Evolutionary conservation across 2,888 invertebrate species (phyloP).

Genomic region (Cosmorhoe ocellata): DNA sequence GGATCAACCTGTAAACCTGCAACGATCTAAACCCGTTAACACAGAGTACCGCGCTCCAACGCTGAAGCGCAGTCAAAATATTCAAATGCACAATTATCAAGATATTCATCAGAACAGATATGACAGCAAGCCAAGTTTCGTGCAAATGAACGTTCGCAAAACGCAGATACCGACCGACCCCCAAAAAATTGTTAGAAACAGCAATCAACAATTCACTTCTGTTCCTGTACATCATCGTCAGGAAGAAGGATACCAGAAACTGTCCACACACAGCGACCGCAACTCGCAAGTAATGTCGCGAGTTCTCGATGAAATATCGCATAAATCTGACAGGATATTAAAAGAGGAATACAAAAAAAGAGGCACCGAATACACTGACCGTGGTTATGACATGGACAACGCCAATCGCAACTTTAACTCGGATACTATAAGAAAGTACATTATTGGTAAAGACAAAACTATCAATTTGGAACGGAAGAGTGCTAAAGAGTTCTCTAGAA

Average conservation of each 20-base stretch:
- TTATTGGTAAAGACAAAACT: constrained; percentile 42
- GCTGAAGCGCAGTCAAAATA: constrained; percentile 1
- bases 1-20: constrained; percentile 1
- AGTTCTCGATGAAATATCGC: constrained; percentile 41
- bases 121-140: constrained; percentile 34
- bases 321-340: constrained; percentile 36
- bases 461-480: constrained; percentile 28
- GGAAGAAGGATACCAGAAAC: constrained; percentile 36
- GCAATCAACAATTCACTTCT: constrained; percentile 35
- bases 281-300: constrained; percentile 37
- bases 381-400: constrained; percentile 27
- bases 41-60: constrained; percentile 5
- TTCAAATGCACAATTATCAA: constrained; percentile 4
- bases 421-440: constrained; percentile 46
- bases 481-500: constrained; percentile 32
- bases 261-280: constrained; percentile 26
- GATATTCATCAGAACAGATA: constrained; percentile 4
- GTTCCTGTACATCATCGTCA: constrained; percentile 20
- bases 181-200: constrained; percentile 42
- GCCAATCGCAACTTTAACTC: constrained; percentile 38
- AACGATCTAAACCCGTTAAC: neutral
- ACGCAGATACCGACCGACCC: constrained; percentile 39
- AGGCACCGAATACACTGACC: constrained; percentile 27
- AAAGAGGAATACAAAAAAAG: constrained; percentile 42
- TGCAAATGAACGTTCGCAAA: constrained; percentile 45